Conservation (phyloP, 2,888 invertebrate genomes). For the Ptilodon capucinus region DNA sequence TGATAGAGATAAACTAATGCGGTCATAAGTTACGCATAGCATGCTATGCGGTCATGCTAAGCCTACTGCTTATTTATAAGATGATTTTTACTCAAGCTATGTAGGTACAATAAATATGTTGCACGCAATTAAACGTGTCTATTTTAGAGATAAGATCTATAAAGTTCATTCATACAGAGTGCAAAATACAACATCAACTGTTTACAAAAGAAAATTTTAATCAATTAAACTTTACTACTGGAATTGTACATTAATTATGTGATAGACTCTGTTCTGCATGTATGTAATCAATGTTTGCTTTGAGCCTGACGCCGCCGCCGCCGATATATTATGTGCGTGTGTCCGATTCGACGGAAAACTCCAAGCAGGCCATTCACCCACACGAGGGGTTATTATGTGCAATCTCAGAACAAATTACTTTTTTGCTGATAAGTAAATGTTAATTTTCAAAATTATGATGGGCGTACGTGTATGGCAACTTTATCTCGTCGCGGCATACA, state of each 20-base stretch:
- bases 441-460: slow-evolving; percentile 21
- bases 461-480: slow-evolving; percentile 3
- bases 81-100: too few species aligned
- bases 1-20: too few species aligned
- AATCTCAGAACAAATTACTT: slow-evolving; percentile 26
- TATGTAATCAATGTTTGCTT: slow-evolving; percentile 20
- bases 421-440: slow-evolving; percentile 13
- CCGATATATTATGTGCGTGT: slow-evolving; percentile 7
- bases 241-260: background rate
- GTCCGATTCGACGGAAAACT: slow-evolving; percentile 41
- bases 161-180: background rate
- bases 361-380: slow-evolving; percentile 40
- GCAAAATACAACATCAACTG: background rate
- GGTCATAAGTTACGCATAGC: too few species aligned
- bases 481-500: slow-evolving; percentile 9
- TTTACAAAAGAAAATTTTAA: background rate
- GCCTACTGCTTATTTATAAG: too few species aligned
- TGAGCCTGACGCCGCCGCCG: slow-evolving; percentile 6
- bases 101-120: too few species aligned
- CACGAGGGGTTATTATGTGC: slow-evolving; percentile 20
- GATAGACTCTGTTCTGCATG: slow-evolving; percentile 2
- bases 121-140: too few species aligned
- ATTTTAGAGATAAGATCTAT: background rate
- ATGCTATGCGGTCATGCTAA: too few species aligned
- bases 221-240: slow-evolving; percentile 1